Evolutionary conservation across 2,113 vertebrate genomes (phyloP), one percentile per base, ranked within the genome.

Genomic region (Psephotus haematonotus): DNA sequence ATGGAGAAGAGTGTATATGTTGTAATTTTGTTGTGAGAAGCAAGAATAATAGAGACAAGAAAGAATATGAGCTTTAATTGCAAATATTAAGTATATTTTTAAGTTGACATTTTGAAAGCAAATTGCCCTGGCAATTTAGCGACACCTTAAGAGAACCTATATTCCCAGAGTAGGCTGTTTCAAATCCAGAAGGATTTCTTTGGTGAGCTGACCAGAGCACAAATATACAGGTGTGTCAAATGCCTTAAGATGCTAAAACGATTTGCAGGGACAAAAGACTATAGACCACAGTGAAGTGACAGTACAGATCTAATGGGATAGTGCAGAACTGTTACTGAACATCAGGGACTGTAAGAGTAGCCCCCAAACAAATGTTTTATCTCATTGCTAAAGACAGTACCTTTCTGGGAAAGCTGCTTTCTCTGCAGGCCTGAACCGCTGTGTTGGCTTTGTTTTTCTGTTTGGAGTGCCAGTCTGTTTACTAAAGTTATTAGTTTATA

Each of bases 401-500:
- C 74, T 96, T 96, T 90, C 83, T 39, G 68, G 80, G 86, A 93
- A 86, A 83, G 70, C 80, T 60, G 53, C 91, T 93, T 64, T 57
- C 85, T 78, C 84, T 64, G 39, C 2, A 2, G 64, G 50, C 80
- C 71, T 80, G 71, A 80, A 55, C 67, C 5, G 3, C 70, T 95
- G 78, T 88, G 87, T 76, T 90, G 92, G 92, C 74, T 96, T 96
- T 97, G 77, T 97, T 94, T 97, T 97, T 96, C 93, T 97, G 95
- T 97, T 97, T 98, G 95, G 95, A 97, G 82, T 96, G 69, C 94
- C 97, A 83, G 95, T 93, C 91, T 95, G 96, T 97, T 97, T 98
- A 98, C 97, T 97, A 70, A 98, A 98, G 97, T 98, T 98, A 97
- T 97, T 97, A 97, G 97, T 98, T 97, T 98, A 97, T 98, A 98